phyloP scores from a whole-genome alignment of 2,888 invertebrate species.

The Notodonta ziczac region DNA sequence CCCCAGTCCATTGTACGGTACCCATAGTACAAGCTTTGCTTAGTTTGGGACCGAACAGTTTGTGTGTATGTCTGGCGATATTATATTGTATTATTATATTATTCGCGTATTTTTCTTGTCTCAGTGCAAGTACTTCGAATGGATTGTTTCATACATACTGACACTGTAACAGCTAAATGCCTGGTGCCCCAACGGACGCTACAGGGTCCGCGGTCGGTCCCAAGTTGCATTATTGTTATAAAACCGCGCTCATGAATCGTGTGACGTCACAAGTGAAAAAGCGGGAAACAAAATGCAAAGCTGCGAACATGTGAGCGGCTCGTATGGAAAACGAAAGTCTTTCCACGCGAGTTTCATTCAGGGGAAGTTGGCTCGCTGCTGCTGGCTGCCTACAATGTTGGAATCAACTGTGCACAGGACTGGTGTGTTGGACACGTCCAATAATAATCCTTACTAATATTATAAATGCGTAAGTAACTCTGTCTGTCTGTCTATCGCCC shows the following conservation, averaged over 20 bases:
- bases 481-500: no score
- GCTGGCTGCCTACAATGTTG: slow-evolving; percentile 46
- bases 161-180: no score
- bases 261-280: slow-evolving; percentile 79
- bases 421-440: slow-evolving; percentile 4
- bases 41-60: no score
- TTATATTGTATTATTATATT: no score
- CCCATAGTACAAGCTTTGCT: no score
- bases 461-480: no score
- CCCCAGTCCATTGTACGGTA: no score
- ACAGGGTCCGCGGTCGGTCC: neutral
- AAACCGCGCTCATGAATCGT: slow-evolving; percentile 55
- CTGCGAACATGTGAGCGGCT: slow-evolving; percentile 75
- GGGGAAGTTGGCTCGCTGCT: slow-evolving; percentile 72
- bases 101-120: no score
- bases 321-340: slow-evolving; percentile 84
- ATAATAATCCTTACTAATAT: no score
- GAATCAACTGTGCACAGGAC: slow-evolving; percentile 30
- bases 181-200: neutral
- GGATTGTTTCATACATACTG: no score
- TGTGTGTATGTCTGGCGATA: no score
- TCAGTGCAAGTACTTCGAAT: no score
- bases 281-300: slow-evolving; percentile 80
- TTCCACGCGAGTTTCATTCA: slow-evolving; percentile 77
- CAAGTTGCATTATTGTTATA: slow-evolving; percentile 37